Evolutionary conservation across 2,797 vertebrate genomes (phyloP), one percentile per base, ranked within the genome.

Genomic region (Catharus ustulatus): DNA sequence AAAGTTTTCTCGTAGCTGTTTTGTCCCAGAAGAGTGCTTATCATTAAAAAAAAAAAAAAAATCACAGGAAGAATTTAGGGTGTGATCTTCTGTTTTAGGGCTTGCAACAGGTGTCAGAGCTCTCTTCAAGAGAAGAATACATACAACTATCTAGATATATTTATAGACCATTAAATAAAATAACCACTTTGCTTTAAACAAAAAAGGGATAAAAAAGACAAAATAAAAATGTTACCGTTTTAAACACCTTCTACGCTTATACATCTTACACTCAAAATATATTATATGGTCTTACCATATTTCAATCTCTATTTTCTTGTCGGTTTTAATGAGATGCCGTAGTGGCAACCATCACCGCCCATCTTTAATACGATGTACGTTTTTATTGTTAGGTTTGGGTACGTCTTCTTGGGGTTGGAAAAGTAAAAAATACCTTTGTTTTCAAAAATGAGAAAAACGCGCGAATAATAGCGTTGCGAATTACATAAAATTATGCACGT

Each of bases 81-180:
- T 12, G 22, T 49, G 46, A 36, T 57, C 18, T 73, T 48, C 30
- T 30, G 7, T 12, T 62, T 54, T 26, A 43, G 15, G 36, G 19
- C 18, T 89, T 86, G n/a, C 14, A 93, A 55, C 93, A 96, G 95
- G 95, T 96, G 95, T 49, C 79, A 77, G 34, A 77, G 16, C 16
- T 54, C 46, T 75, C 42, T 75, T 84, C 4, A 3, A 27, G 6
- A 21, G 9, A 64, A 15, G 23, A 17, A 26, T n/a, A 7, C 13
- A n/a, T 13, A 13, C 5, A 51, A 10, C 5, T 23, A 10, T 71
- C 7, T 18, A 13, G 11, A 14, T 9, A 42, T 2, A 38, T 4
- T 24, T 3, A 32, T 4, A 40, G 10, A 49, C 5, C 15, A 61
- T 68, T 61, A 85, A 71, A 71, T 20, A 61, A 89, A 89, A 64